Conservation (phyloP, 2,888 invertebrate genomes). For the Andrena marginata region DNA sequence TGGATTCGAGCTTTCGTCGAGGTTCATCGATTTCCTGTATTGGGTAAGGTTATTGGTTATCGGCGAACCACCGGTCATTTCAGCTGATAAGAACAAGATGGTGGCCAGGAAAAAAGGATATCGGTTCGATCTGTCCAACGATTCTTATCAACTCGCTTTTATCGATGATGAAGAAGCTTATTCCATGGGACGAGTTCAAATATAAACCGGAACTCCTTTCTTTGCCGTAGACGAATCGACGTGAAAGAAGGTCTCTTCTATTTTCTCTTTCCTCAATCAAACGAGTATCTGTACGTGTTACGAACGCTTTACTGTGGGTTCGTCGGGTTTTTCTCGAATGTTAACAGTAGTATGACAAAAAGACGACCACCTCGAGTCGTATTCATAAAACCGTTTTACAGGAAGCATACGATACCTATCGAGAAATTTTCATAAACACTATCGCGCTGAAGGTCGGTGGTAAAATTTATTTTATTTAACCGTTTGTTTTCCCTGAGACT, state of each 20-base stretch:
- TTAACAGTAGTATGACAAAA: too few relatives aligned
- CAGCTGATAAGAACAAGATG: slow-evolving; percentile 47
- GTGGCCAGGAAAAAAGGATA: slow-evolving; percentile 36
- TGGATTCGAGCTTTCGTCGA: not conserved
- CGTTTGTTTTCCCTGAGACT: not conserved
- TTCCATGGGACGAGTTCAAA: slow-evolving; percentile 31
- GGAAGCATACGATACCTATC: too few relatives aligned
- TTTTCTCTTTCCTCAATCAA: not conserved
- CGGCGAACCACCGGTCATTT: slow-evolving; percentile 29
- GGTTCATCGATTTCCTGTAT: slow-evolving; percentile 41
- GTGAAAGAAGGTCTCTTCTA: not conserved
- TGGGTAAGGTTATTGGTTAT: slow-evolving; percentile 47
- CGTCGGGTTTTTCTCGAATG: not conserved
- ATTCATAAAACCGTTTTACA: too few relatives aligned
- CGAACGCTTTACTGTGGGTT: not conserved
- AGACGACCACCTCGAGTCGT: too few relatives aligned
- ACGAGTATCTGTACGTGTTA: not conserved
- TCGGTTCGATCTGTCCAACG: slow-evolving; percentile 38
- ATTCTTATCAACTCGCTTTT: slow-evolving; percentile 54
- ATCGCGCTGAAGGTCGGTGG: too few relatives aligned
- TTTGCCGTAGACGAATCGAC: slow-evolving; percentile 3
- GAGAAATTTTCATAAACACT: too few relatives aligned
- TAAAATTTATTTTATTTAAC: too few relatives aligned
- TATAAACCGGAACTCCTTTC: slow-evolving; percentile 35
- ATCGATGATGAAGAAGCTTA: slow-evolving; percentile 50